Evolutionary conservation across 2,888 invertebrate species (phyloP).

Genomic region (Apamea anceps): DNA sequence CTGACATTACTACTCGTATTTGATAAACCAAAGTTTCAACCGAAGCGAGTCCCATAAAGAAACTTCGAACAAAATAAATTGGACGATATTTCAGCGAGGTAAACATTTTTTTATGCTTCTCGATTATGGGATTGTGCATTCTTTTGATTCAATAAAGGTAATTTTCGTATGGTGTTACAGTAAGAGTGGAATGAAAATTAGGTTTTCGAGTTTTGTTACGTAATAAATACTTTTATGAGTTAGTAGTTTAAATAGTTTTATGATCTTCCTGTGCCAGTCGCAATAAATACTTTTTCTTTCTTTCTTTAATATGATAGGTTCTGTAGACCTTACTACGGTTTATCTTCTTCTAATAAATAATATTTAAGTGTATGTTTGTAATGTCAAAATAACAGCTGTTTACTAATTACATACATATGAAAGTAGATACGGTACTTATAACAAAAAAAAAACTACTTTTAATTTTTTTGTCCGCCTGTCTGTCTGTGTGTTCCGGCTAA

Average conservation of each 20-base stretch:
- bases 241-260: too few species aligned
- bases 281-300: too few species aligned
- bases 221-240: too few species aligned
- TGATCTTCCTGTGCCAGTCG: too few species aligned
- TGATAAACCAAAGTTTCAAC: conserved; percentile 36
- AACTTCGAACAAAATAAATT: conserved; percentile 27
- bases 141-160: conserved; percentile 33
- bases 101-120: conserved; percentile 31
- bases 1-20: conserved; percentile 21
- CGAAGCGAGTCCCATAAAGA: conserved; percentile 20
- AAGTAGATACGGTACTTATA: too few species aligned
- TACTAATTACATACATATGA: too few species aligned
- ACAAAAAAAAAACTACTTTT: too few species aligned
- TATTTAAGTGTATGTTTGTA: too few species aligned
- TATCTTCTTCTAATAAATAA: background rate
- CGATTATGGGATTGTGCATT: conserved; percentile 24
- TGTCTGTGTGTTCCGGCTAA: too few species aligned
- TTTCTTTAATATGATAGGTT: too few species aligned
- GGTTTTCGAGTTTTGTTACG: background rate
- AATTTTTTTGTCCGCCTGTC: too few species aligned
- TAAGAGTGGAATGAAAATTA: background rate
- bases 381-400: too few species aligned
- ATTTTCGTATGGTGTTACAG: conserved; percentile 17
- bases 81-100: conserved; percentile 14
- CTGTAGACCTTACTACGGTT: background rate